phyloP scores from a whole-genome alignment of 2,113 vertebrate species.

The Serilophus lunatus region DNA sequence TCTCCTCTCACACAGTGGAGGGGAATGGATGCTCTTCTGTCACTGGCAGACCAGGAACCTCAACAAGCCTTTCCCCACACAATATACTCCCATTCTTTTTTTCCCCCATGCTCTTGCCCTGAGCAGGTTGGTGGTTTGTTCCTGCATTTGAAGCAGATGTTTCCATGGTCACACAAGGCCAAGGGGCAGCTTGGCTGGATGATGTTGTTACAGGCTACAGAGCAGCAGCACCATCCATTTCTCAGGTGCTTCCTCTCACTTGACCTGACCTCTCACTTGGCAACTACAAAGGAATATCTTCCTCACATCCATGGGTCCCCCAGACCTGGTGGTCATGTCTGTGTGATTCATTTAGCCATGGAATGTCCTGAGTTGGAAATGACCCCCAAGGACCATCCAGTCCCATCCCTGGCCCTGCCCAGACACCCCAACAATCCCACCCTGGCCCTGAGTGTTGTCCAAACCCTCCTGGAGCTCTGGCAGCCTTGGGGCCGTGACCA shows the following conservation, averaged over 20 bases:
- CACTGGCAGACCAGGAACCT: background rate
- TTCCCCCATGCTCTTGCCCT: background rate
- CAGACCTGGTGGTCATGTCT: background rate
- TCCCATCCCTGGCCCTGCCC: background rate
- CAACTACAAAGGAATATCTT: background rate
- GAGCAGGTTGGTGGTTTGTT: background rate
- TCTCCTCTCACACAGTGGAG: background rate
- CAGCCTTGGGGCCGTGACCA: too few relatives aligned
- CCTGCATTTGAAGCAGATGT: background rate
- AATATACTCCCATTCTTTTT: background rate
- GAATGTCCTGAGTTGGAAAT: background rate
- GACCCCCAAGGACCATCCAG: fast-evolving
- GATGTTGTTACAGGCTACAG: background rate
- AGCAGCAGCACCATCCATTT: background rate
- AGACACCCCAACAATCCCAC: background rate
- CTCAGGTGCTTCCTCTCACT: background rate
- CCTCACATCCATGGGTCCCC: background rate
- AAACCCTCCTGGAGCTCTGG: too few relatives aligned
- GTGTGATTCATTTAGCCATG: background rate
- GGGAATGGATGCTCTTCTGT: background rate
- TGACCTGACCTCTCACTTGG: background rate
- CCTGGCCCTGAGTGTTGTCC: background rate
- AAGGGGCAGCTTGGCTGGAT: background rate
- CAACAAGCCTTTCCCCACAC: background rate
- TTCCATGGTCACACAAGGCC: background rate